phyloP scores from a whole-genome alignment of 2,797 vertebrate genomes.

The Nasua narica region DNA sequence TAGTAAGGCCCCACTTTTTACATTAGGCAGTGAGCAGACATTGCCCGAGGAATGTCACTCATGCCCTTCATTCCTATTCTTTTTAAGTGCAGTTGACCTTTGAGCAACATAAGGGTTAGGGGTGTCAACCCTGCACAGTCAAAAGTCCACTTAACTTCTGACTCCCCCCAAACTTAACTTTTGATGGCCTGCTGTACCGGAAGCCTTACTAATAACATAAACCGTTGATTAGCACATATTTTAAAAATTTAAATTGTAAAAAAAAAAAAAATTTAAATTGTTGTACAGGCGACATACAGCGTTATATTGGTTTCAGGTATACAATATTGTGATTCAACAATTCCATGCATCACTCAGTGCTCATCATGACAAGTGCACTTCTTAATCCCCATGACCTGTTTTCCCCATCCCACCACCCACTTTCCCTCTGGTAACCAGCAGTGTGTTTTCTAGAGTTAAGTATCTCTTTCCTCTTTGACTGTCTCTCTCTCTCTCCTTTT shows the following conservation, averaged over 20 bases:
- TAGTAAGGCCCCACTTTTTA: neutral
- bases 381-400: neutral
- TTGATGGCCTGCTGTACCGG: neutral
- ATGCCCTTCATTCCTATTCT: neutral
- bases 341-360: neutral
- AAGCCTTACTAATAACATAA: neutral
- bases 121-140: neutral
- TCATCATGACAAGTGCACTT: neutral
- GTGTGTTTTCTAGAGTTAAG: neutral
- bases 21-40: too few species aligned
- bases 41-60: neutral
- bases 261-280: too few species aligned
- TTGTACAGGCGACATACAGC: neutral
- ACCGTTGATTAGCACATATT: neutral
- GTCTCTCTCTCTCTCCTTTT: neutral
- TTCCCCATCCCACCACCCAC: neutral
- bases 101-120: neutral
- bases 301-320: neutral
- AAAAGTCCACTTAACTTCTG: neutral
- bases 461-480: neutral
- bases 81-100: neutral
- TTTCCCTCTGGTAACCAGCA: neutral
- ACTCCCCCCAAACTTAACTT: neutral
- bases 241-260: neutral
- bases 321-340: neutral